Evolutionary conservation across 2,888 invertebrate species (phyloP).

Genomic region (Steinernema hermaphroditum): DNA sequence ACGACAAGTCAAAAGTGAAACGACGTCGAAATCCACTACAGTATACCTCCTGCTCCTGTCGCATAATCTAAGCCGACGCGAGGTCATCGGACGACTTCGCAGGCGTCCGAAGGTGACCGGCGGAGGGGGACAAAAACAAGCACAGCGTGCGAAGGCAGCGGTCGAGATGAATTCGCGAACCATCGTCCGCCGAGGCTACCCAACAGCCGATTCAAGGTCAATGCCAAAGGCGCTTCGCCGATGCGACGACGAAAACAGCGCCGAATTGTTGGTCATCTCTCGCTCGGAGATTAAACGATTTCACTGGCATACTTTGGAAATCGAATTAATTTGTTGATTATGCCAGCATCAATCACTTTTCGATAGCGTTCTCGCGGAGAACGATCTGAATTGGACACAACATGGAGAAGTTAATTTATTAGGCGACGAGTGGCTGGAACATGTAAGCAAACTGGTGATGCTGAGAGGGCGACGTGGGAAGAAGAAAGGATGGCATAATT

Average conservation of each 20-base stretch:
- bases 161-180: slow-evolving; percentile 29
- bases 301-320: slow-evolving; percentile 30
- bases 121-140: slow-evolving; percentile 8
- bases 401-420: too few species aligned
- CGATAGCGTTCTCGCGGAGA: background rate
- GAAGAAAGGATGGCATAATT: too few species aligned
- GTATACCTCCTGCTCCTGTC: too few species aligned
- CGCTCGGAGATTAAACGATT: slow-evolving; percentile 30
- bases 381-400: too few species aligned
- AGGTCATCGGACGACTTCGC: slow-evolving; percentile 27
- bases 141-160: background rate
- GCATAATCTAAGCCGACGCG: slow-evolving; percentile 25
- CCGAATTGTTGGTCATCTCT: slow-evolving; percentile 27
- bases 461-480: too few species aligned
- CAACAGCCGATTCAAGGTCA: slow-evolving; percentile 26
- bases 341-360: slow-evolving; percentile 25
- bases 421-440: too few species aligned
- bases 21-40: too few species aligned
- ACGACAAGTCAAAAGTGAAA: too few species aligned
- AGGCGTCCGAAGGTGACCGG: slow-evolving; percentile 28
- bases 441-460: too few species aligned
- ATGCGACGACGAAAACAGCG: slow-evolving; percentile 10
- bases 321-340: slow-evolving; percentile 31
- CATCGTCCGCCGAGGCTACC: slow-evolving; percentile 28
- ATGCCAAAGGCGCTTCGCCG: slow-evolving; percentile 30